A percentile compares a stretch with the other conserved stretches of the same genome.
These are phyloP conservation scores for Gerris buenoi DNA, from an alignment of 1,140 invertebrate species.

Conservation along the genomic window DNA sequence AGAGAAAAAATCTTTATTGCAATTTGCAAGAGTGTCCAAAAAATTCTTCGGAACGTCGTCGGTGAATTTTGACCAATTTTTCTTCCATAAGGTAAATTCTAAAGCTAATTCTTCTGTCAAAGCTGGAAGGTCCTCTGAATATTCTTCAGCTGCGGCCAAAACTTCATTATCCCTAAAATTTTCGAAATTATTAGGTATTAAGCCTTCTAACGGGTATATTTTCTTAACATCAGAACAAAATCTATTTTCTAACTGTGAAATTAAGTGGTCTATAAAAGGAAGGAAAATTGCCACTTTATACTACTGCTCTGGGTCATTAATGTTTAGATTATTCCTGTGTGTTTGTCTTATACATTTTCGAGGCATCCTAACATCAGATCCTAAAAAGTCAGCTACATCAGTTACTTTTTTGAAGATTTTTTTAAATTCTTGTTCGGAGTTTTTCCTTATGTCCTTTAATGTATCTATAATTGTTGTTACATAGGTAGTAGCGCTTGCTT, in stretches of 20 bases:
- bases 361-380: too few relatives aligned
- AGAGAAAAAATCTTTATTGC: background rate
- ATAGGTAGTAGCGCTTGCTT: background rate
- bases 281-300: background rate
- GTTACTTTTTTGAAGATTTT: background rate
- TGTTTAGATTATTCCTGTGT: too few relatives aligned
- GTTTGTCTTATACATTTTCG: too few relatives aligned
- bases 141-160: background rate
- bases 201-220: background rate
- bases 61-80: background rate
- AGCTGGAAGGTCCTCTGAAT: background rate
- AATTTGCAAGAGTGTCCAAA: background rate
- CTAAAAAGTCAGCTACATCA: background rate
- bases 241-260: background rate
- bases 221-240: background rate
- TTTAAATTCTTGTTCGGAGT: background rate
- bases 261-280: background rate
- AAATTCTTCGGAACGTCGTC: background rate
- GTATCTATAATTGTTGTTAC: background rate
- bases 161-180: background rate
- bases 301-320: too few relatives aligned
- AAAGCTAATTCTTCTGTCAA: background rate
- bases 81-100: background rate
- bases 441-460: background rate
- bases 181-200: background rate